Evolutionary conservation across 2,113 vertebrate species (phyloP), one percentile per base, ranked within the genome.

Genomic region (Stictonetta naevosa): DNA sequence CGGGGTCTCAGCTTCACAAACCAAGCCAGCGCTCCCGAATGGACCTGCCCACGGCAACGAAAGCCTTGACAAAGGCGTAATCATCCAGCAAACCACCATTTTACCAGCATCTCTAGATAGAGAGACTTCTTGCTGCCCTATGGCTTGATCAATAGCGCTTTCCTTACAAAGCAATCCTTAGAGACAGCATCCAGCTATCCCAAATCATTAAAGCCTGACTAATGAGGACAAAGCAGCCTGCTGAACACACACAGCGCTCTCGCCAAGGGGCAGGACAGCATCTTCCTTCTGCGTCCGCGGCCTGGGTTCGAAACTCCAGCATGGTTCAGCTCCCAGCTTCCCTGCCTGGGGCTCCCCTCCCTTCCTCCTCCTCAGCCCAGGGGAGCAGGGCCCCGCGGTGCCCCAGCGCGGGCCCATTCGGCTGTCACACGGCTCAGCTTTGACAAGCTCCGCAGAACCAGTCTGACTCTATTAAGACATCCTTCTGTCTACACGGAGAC

Each of bases 391-490:
- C 81, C 80, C 50, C 31, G 3, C 17, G 10, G 93, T 83, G 94
- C 89, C 90, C 90, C 0, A 0, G 95, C 83, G 83, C 92, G 74
- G 94, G 81, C 92, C 96, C 87, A 91, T 83, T 97, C 95, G 96
- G 96, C 97, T 97, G 97, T 97, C 97, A 84, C 85, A 91, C 73
- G 77, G 92, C 95, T 97, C 92, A 72, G 92, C 93, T 93, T 77
- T 87, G 96, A 97, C 96, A 97, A 97, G 97, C 92, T 73, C 88
- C 7, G n/a, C 23, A 17, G 89, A 95, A 97, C 96, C 92, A 91
- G 79, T 59, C 94, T 68, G 95, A 89, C 97, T 97, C 97, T 91
- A 96, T 97, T 88, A 97, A 97, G 96, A 97, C 96, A 96, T 97
- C 95, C 48, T 78, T 82, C 98, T 96, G 97, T 96, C 97, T 96